Percentiles rank a stretch among this genome's conserved stretches.
These are phyloP conservation scores for Spialia ferax DNA, from an alignment of 2,888 invertebrate species.

Conservation along the genomic window DNA sequence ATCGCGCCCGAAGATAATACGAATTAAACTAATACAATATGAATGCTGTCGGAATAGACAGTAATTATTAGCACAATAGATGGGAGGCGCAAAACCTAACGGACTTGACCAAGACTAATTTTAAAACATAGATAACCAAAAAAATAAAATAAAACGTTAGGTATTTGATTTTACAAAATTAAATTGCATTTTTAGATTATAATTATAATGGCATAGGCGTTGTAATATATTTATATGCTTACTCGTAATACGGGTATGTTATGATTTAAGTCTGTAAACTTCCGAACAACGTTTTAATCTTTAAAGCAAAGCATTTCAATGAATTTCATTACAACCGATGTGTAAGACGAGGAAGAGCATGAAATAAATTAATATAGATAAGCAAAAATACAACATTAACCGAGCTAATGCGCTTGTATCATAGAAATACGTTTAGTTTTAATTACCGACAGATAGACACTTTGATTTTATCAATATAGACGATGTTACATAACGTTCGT, in stretches of 20 bases:
- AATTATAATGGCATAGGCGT: no score
- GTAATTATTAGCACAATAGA: slow-evolving; percentile 3
- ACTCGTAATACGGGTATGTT: neutral
- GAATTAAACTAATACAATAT: slow-evolving; percentile 14
- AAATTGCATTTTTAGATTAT: no score
- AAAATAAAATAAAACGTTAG: neutral
- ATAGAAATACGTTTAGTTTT: slow-evolving; percentile 21
- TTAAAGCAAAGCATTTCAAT: neutral
- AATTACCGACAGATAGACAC: slow-evolving; percentile 23
- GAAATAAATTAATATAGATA: slow-evolving; percentile 35
- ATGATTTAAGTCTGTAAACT: neutral
- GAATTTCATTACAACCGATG: slow-evolving; percentile 10
- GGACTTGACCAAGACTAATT: neutral
- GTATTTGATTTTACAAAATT: no score
- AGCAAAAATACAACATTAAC: slow-evolving; percentile 4
- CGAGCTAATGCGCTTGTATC: slow-evolving; percentile 20
- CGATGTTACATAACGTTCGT: slow-evolving; percentile 27
- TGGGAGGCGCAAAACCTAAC: slow-evolving; percentile 4
- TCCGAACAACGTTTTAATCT: neutral
- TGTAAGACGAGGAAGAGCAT: neutral
- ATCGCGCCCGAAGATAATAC: slow-evolving; percentile 7
- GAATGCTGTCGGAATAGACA: neutral
- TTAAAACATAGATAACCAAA: neutral
- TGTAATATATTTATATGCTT: no score
- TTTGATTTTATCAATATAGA: slow-evolving; percentile 36